Evolutionary conservation across 1,140 invertebrate species (phyloP).

Genomic region (Limonius californicus): DNA sequence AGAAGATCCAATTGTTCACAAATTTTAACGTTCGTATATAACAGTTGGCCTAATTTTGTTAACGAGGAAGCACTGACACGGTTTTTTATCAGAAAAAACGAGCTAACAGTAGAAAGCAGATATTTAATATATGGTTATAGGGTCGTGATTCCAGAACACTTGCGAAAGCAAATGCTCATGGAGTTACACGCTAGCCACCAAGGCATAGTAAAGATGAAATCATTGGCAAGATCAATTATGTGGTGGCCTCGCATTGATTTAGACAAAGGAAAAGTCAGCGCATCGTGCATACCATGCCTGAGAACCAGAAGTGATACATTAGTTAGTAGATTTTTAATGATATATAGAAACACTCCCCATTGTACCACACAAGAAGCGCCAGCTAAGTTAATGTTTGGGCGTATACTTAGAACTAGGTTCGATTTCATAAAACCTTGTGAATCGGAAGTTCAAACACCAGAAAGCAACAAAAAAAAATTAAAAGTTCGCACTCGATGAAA

Average conservation of each 20-base stretch:
- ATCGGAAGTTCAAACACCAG: too few species aligned
- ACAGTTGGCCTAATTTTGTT: too few species aligned
- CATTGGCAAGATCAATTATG: slow-evolving; percentile 48
- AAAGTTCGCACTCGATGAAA: too few species aligned
- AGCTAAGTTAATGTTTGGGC: slow-evolving; percentile 14
- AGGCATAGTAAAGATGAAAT: slow-evolving; percentile 53
- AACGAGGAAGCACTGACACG: too few species aligned
- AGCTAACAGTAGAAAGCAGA: too few species aligned
- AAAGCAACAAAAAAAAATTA: neutral
- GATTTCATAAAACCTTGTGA: slow-evolving; percentile 4
- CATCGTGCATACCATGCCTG: neutral
- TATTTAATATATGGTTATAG: too few species aligned
- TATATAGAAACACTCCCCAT: slow-evolving; percentile 15
- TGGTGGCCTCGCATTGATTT: slow-evolving; percentile 52
- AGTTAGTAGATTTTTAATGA: slow-evolving; percentile 16
- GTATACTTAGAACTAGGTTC: slow-evolving; percentile 16
- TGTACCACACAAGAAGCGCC: slow-evolving; percentile 6
- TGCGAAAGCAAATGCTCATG: slow-evolving; percentile 34
- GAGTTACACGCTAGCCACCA: slow-evolving; percentile 49
- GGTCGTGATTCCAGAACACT: too few species aligned
- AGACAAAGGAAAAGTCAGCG: slow-evolving; percentile 46
- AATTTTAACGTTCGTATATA: too few species aligned
- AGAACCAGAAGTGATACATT: neutral
- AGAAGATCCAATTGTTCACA: too few species aligned
- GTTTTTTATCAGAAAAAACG: too few species aligned